Percentiles rank a stretch among this genome's conserved stretches.
These are phyloP conservation scores for Festucalex cinctus DNA, from an alignment of 2,113 vertebrate species.

Conservation along the genomic window DNA sequence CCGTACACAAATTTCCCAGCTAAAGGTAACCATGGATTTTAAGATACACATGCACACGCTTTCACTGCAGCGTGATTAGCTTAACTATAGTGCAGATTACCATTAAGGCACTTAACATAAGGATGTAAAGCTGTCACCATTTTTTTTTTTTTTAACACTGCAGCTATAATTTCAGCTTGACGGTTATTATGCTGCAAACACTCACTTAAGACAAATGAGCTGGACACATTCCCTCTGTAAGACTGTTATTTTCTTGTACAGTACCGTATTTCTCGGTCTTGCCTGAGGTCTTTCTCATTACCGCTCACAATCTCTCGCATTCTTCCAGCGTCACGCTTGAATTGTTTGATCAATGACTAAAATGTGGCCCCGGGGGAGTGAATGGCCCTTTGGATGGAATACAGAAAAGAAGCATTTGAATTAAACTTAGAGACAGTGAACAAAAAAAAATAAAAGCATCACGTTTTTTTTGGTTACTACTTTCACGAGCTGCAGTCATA, in stretches of 20 bases:
- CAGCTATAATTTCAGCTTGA: constrained; percentile 5
- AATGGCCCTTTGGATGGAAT: constrained; percentile 8
- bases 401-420: constrained; percentile 13
- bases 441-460: neutral
- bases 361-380: constrained; percentile 23
- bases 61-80: constrained; percentile 39
- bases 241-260: constrained; percentile 9
- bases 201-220: too few species aligned
- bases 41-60: too few species aligned
- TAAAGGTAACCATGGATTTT: too few species aligned
- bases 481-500: too few species aligned
- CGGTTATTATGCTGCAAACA: neutral
- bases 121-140: constrained; percentile 18
- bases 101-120: constrained; percentile 38
- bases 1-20: too few species aligned
- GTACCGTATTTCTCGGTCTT: constrained; percentile 7
- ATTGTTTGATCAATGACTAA: constrained; percentile 50
- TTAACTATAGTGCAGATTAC: constrained; percentile 31
- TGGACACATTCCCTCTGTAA: neutral
- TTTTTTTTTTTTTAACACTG: too few species aligned
- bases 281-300: constrained; percentile 34
- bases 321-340: constrained; percentile 26
- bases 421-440: neutral
- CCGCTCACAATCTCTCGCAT: constrained; percentile 36
- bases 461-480: neutral